Base-by-base conservation (phyloP, 2,797 vertebrate genomes). In the Phaenicophaeus curvirostris region DNA sequence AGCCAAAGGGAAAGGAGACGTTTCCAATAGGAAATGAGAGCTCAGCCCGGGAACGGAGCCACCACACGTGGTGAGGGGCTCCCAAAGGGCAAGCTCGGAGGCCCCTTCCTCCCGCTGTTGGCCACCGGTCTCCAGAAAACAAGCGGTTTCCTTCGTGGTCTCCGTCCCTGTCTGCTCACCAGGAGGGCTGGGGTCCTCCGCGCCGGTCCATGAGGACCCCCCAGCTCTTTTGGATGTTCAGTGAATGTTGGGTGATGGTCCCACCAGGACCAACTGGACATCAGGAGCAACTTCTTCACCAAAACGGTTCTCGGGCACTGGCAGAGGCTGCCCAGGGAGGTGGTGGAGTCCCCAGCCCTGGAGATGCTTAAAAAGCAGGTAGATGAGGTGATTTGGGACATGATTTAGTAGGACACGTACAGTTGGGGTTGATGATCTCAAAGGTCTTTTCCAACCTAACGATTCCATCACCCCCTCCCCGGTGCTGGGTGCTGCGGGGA, bases 171-270 rank as follows among this genome's bases (percentile, higher is more conserved):
- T 31, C 67, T 33, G 39, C 65, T 75, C 8, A 1, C 57, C 74
- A 9, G 39, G 69, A 58, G n/a, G 5, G 2, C 3, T 15, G 31
- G 58, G 44, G 28, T 33, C 44, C 17, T n/a, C 17, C 28, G 1
- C 0, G 2, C 27, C 0, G 1, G 10, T 10, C 53, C 39, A 23
- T 0, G 6, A 75, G 44, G 35, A 63, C 3, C 5, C 14, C 39
- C 13, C 51, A 6, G 6, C 5, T 58, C 46, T 61, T 31, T 28
- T 28, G 51, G n/a, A 4, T 1, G 3, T 9, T 19, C 3, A n/a
- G n/a, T n/a, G n/a, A n/a, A n/a, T 2, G 37, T 39, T 27, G 72
- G n/a, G 15, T 15, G 19, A 33, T 42, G n/a, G 6, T 30, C 28
- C 68, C 1, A 0, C 33, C n/a, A n/a, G n/a, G n/a, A n/a, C n/a